Conservation (phyloP, 2,113 vertebrate species). For the Heloderma charlesbogerti region DNA sequence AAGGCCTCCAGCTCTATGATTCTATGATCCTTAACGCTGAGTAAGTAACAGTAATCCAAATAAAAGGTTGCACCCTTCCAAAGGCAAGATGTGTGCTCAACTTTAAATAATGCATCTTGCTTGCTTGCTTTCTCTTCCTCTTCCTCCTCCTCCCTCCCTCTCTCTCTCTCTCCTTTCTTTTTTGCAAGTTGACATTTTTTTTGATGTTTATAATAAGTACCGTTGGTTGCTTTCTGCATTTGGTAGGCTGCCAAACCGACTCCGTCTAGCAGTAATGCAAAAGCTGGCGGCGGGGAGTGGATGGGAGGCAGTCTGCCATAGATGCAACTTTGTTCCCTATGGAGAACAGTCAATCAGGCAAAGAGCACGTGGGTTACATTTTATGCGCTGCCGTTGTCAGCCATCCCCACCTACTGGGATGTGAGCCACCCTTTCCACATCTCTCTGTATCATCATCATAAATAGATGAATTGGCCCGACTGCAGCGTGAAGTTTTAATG, state of each 20-base stretch:
- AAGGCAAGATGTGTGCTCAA: background rate
- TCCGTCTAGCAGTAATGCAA: conserved; percentile 12
- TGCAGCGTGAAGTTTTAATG: conserved; percentile 23
- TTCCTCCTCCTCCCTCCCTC: background rate
- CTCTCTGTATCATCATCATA: conserved; percentile 20
- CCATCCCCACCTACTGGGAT: conserved; percentile 43
- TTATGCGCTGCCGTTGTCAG: conserved; percentile 51
- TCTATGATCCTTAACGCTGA: background rate
- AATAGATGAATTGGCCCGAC: conserved; percentile 51
- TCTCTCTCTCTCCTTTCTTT: background rate
- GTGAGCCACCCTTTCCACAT: conserved; percentile 36
- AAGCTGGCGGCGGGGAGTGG: background rate
- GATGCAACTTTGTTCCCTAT: conserved; percentile 44
- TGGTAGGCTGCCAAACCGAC: background rate
- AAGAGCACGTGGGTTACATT: conserved; percentile 30
- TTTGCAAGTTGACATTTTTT: background rate
- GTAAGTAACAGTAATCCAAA: too few relatives aligned
- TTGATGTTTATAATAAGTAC: background rate
- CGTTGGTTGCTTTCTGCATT: background rate
- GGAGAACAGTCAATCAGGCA: background rate
- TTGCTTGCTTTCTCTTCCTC: too few relatives aligned
- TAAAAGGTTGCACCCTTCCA: background rate
- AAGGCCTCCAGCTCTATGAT: background rate
- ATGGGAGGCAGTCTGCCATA: conserved; percentile 25
- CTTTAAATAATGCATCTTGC: background rate